A percentile compares a stretch with the other conserved stretches of the same genome.
phyloP scores from a whole-genome alignment of 2,888 invertebrate species.

The Ganaspis brasiliensis region DNA sequence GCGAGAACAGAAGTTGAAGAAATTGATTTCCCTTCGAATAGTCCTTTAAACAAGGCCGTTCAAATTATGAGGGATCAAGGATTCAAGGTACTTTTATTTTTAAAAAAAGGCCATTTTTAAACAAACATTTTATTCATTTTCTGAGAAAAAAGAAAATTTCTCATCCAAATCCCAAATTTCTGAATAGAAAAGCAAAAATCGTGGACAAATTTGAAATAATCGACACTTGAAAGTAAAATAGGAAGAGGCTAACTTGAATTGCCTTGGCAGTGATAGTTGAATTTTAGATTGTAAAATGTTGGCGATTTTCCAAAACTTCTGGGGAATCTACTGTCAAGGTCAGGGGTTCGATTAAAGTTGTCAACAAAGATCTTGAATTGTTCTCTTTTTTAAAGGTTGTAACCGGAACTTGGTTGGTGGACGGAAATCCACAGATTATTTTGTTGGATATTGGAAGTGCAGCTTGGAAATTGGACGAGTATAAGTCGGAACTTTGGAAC shows the following conservation, averaged over 20 bases:
- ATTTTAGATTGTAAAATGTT: conserved; percentile 51
- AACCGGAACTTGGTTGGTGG: conserved; percentile 99
- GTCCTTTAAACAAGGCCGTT: conserved; percentile 89
- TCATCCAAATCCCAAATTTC: too few species aligned
- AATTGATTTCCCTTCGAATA: conserved; percentile 90
- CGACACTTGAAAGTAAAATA: background rate
- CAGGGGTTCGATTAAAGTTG: conserved; percentile 37
- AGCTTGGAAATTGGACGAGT: conserved; percentile 97
- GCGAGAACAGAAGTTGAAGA: conserved; percentile 98
- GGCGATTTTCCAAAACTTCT: conserved; percentile 62
- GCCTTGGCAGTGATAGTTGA: conserved; percentile 19
- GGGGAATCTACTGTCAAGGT: conserved; percentile 65
- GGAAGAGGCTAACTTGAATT: background rate
- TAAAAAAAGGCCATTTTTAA: too few species aligned
- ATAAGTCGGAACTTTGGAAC: conserved; percentile 97
- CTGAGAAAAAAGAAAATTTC: too few species aligned
- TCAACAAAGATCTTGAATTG: conserved; percentile 16
- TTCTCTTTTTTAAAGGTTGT: conserved; percentile 86
- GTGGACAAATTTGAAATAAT: too few species aligned
- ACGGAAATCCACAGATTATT: conserved; percentile 99
- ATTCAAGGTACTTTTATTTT: conserved; percentile 86
- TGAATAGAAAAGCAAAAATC: too few species aligned
- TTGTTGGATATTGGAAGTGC: conserved; percentile 98
- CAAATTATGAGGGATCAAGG: conserved; percentile 91
- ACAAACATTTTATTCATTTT: too few species aligned